phyloP scores from a whole-genome alignment of 1,140 invertebrate species.

The Melipona quadrifasciata region DNA sequence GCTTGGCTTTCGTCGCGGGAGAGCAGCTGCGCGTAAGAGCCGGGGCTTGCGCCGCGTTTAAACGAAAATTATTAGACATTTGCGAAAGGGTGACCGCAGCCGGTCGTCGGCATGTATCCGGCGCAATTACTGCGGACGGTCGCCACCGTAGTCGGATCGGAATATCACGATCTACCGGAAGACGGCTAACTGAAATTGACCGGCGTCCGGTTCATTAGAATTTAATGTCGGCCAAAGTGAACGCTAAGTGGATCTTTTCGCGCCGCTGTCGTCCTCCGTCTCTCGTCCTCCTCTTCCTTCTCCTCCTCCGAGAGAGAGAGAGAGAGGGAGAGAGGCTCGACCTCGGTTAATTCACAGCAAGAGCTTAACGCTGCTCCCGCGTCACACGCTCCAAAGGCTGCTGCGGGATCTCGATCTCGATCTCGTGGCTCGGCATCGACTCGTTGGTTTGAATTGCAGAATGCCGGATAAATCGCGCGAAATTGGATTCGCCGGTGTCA shows the following conservation, averaged over 20 bases:
- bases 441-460: too few relatives aligned
- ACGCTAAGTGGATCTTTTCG: constrained; percentile 66
- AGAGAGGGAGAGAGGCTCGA: neutral
- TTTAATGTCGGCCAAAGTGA: constrained; percentile 62
- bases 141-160: constrained; percentile 22
- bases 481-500: too few relatives aligned
- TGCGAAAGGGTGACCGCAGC: constrained; percentile 51
- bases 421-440: too few relatives aligned
- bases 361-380: too few relatives aligned
- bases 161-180: constrained; percentile 44
- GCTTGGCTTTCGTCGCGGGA: constrained; percentile 38
- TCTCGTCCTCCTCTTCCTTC: too few relatives aligned
- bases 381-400: too few relatives aligned
- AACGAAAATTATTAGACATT: constrained; percentile 67
- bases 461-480: too few relatives aligned
- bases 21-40: constrained; percentile 59
- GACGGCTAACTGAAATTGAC: constrained; percentile 58
- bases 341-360: too few relatives aligned
- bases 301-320: neutral
- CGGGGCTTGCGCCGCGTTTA: constrained; percentile 46
- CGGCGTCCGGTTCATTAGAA: constrained; percentile 63
- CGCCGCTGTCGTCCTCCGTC: constrained; percentile 22
- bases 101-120: constrained; percentile 32
- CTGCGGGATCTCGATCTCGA: too few relatives aligned
- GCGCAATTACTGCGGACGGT: constrained; percentile 38